Conservation (phyloP, 2,113 vertebrate species). For the Coracopsis vasa region DNA sequence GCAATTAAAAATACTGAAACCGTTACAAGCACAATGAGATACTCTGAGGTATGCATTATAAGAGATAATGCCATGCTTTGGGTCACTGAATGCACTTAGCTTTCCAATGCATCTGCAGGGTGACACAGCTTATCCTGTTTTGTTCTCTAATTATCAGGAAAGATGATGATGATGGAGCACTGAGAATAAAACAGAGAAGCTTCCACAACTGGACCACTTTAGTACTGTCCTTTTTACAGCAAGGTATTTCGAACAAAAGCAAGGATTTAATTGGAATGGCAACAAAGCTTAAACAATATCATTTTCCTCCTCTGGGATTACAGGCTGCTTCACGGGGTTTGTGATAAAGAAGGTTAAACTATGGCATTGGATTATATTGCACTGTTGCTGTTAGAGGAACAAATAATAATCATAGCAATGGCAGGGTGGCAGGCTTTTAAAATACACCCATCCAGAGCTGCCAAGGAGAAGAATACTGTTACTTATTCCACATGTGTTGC, state of each 20-base stretch:
- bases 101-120: not conserved
- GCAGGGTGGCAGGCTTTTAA: conserved; percentile 32
- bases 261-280: conserved; percentile 47
- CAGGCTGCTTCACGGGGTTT: conserved; percentile 22
- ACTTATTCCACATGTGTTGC: conserved; percentile 53
- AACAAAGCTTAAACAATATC: conserved; percentile 51
- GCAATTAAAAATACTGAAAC: conserved; percentile 58
- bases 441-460: conserved; percentile 23
- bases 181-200: conserved; percentile 6
- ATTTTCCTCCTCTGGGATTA: conserved; percentile 39
- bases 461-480: not conserved
- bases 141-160: conserved; percentile 28
- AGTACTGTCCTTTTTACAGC: conserved; percentile 18
- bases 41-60: not conserved
- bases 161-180: conserved; percentile 43
- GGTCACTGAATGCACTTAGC: conserved; percentile 34
- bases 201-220: conserved; percentile 32
- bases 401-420: conserved; percentile 55
- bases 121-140: conserved; percentile 17
- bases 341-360: conserved; percentile 60
- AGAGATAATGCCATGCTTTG: not conserved
- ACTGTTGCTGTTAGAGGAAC: conserved; percentile 18
- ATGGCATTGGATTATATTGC: conserved; percentile 48
- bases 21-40: conserved; percentile 24
- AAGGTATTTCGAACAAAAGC: conserved; percentile 46